Base-by-base conservation (phyloP, 2,888 invertebrate genomes). In the Asteroscopus sphinx region DNA sequence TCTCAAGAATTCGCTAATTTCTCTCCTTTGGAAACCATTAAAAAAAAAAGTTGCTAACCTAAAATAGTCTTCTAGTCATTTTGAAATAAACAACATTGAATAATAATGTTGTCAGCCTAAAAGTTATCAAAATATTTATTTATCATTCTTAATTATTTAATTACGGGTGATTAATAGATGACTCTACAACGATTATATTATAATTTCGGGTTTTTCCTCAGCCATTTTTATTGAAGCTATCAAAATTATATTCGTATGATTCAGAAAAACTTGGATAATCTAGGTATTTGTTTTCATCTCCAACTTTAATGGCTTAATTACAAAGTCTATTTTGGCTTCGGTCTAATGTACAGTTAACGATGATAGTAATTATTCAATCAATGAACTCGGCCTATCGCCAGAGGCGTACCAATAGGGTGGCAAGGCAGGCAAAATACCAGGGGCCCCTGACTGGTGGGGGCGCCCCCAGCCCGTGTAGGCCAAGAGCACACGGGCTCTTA, bases 281-380 rank as follows among this genome's bases (percentile, higher is more conserved):
- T 21, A n/a, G n/a, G n/a, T n/a, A 4, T 21, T 21, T 21, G 21
- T 21, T 21, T 21, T 21, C 21, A 21, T 21, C 21, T 21, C 21
- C 1, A 21, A 21, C 5, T 6, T 6, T 21, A 21, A 21, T 21
- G 25, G 39, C 28, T 52, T 9, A 25, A 35, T 40, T 41, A 40
- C 17, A 1, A 7, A 44, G 3, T 2, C n/a, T 8, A 17, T 21
- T 21, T 21, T 39, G 12, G 21, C 12, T 21, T 21, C 1, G 21
- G 13, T 25, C 16, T 46, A 37, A 55, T 46, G 21, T 7, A 32
- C 8, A 42, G 25, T 44, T 62, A 56, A 56, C 28, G 28, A 25
- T 42, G 15, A n/a, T 21, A 6, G 3, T 4, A 21, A 21, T 4
- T 21, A 21, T 21, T 21, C 21, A 21, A 21, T 21, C 21, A 4